A percentile compares a stretch with the other conserved stretches of the same genome.
Conservation (phyloP, 2,888 invertebrate genomes). For the Perizoma affinitatum region DNA sequence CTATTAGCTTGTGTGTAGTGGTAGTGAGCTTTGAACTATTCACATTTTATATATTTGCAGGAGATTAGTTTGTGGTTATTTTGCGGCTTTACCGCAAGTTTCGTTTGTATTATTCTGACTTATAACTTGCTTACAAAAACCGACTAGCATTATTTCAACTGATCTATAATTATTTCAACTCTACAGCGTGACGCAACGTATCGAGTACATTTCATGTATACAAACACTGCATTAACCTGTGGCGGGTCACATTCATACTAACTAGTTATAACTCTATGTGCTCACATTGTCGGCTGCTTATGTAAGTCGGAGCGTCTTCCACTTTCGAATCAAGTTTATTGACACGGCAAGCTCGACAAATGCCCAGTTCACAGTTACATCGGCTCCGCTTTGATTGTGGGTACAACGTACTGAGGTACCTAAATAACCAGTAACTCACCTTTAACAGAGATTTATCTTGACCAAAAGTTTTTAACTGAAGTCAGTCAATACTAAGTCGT, state of each 20-base stretch:
- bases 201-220: neutral
- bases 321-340: slow-evolving; percentile 85
- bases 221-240: neutral
- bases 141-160: neutral
- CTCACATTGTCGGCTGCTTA: slow-evolving; percentile 81
- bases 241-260: slow-evolving; percentile 20
- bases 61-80: too few relatives aligned
- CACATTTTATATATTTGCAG: too few relatives aligned
- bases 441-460: neutral
- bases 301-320: slow-evolving; percentile 82
- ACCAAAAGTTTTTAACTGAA: too few relatives aligned
- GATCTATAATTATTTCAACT: neutral
- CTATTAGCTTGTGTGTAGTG: too few relatives aligned
- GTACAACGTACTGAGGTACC: slow-evolving; percentile 27
- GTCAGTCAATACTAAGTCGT: too few relatives aligned
- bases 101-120: too few relatives aligned
- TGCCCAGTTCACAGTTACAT: slow-evolving; percentile 79
- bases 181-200: neutral
- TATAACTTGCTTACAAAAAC: neutral
- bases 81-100: too few relatives aligned
- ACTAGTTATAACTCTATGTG: slow-evolving; percentile 48
- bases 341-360: slow-evolving; percentile 83
- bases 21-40: too few relatives aligned
- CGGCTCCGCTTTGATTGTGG: slow-evolving; percentile 73
- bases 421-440: slow-evolving; percentile 24